These are phyloP conservation scores for Bombylius major DNA, from an alignment of 2,888 invertebrate genomes.

Conservation along the genomic window DNA sequence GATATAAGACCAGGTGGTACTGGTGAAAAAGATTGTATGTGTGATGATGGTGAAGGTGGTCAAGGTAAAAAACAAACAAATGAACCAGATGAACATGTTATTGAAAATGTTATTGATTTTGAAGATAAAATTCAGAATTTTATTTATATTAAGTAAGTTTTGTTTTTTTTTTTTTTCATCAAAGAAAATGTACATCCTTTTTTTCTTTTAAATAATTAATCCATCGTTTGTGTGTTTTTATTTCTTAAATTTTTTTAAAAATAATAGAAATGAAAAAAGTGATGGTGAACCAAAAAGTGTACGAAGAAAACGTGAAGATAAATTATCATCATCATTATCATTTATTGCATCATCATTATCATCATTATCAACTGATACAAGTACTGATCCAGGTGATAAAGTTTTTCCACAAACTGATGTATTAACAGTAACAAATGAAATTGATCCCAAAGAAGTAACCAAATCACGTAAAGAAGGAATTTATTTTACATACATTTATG, in stretches of 20 bases:
- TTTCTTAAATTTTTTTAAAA: not conserved
- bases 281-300: conserved; percentile 1
- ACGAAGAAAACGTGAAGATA: conserved; percentile 1
- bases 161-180: not conserved
- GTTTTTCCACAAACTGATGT: not conserved
- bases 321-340: not conserved
- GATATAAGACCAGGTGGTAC: not conserved
- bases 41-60: conserved; percentile 34
- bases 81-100: conserved; percentile 45
- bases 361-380: not conserved
- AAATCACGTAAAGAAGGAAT: conserved; percentile 1
- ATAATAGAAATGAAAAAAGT: conserved; percentile 3
- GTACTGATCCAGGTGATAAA: not conserved
- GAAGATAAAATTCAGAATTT: conserved; percentile 71
- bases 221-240: not conserved
- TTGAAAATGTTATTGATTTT: conserved; percentile 52
- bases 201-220: not conserved
- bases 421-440: not conserved
- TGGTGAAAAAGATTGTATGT: conserved; percentile 3
- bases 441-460: conserved; percentile 1
- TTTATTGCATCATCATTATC: not conserved
- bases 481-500: conserved; percentile 19
- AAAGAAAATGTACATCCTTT: not conserved
- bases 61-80: not conserved
- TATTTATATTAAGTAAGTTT: conserved; percentile 41